Evolutionary conservation across 2,797 vertebrate genomes (phyloP).

Genomic region (Pipistrellus pygmaeus): DNA sequence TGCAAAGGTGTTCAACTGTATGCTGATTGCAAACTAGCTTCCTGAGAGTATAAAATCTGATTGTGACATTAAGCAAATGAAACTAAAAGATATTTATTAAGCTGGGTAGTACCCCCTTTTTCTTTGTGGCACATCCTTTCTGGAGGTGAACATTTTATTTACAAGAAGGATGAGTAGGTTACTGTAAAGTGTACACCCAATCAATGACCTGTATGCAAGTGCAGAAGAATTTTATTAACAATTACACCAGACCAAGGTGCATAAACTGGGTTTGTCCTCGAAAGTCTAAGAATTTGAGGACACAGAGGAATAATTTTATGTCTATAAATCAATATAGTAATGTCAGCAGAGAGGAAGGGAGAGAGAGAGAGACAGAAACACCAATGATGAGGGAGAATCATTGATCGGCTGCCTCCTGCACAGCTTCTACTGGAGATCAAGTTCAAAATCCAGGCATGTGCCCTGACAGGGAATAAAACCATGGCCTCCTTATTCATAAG

Average conservation of each 20-base stretch:
- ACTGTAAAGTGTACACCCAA: neutral
- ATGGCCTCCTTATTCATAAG: too few species aligned
- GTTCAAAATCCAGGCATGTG: too few species aligned
- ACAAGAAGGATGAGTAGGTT: neutral
- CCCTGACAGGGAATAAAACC: too few species aligned
- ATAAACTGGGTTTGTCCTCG: neutral
- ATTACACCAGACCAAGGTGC: neutral
- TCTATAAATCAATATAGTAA: too few species aligned
- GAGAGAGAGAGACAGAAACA: too few species aligned
- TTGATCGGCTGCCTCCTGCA: too few species aligned
- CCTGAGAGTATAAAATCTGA: neutral
- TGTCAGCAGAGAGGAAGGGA: too few species aligned
- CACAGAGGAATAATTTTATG: neutral
- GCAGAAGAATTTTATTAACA: neutral
- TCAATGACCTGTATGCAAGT: neutral
- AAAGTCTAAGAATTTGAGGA: neutral
- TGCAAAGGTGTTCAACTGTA: neutral
- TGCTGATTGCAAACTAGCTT: neutral
- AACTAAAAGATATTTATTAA: neutral
- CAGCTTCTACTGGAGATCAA: too few species aligned
- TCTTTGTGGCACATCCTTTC: neutral
- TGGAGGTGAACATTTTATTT: neutral
- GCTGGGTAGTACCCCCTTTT: neutral
- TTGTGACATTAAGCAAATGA: neutral
- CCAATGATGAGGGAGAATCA: too few species aligned